Percentiles rank a stretch among this genome's conserved stretches.
phyloP scores from a whole-genome alignment of 2,888 invertebrate species.

The Hetaerina titia region DNA sequence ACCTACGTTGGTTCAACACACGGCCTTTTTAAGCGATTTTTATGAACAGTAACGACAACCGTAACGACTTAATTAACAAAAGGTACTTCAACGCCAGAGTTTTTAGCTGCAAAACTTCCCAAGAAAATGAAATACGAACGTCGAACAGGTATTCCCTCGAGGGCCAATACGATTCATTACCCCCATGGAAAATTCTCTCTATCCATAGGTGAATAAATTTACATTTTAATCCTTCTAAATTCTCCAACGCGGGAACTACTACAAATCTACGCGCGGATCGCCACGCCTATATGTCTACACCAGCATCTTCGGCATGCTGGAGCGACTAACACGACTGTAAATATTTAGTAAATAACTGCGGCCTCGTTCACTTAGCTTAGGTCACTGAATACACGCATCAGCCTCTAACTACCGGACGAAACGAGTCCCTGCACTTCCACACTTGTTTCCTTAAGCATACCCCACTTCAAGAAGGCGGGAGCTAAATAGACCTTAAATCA shows the following conservation, averaged over 20 bases:
- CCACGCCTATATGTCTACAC: neutral
- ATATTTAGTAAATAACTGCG: conserved; percentile 26
- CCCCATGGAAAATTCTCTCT: neutral
- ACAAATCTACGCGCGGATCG: neutral
- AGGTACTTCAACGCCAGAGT: neutral
- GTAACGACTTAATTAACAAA: neutral
- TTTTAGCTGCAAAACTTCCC: neutral
- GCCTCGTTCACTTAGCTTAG: neutral
- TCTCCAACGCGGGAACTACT: neutral
- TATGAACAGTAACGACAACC: too few relatives aligned
- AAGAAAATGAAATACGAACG: neutral
- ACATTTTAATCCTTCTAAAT: neutral
- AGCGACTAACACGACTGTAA: neutral
- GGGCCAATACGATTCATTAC: neutral
- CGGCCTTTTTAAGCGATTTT: too few relatives aligned
- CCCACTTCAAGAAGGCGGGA: neutral
- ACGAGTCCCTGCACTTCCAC: neutral
- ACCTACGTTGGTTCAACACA: too few relatives aligned
- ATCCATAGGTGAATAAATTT: neutral
- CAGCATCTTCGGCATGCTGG: neutral
- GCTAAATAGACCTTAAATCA: conserved; percentile 1
- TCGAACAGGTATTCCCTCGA: neutral
- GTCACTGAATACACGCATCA: conserved; percentile 9
- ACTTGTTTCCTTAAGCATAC: conserved; percentile 21
- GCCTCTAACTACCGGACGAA: neutral